Base-by-base conservation (phyloP, 2,113 vertebrate genomes). In the Tragelaphus imberbis region DNA sequence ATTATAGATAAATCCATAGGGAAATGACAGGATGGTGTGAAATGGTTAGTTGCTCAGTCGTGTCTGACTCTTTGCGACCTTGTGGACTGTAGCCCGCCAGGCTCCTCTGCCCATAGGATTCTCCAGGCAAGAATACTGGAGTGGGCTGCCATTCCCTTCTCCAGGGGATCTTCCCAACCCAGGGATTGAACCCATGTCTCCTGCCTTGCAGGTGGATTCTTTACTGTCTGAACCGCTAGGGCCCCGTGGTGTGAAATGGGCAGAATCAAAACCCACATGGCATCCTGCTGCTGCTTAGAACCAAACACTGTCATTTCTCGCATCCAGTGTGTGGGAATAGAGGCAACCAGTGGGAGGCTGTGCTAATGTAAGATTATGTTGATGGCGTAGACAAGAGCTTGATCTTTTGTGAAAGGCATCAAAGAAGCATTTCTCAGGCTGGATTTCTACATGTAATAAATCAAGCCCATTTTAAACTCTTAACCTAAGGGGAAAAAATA, bases 391-490 rank as follows among this genome's bases (percentile, higher is more conserved):
- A 89, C 61, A 96, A 90, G 87, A 82, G 44, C 15, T 80, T 85
- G 4, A 14, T 91, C 61, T 87, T 81, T 85, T 27, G 13, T 58
- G 75, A 25, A 3, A 61, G 19, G n/a, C 14, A 15, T 27, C 40
- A 71, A 28, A 92, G 36, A 51, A 87, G 33, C 6, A 88, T 85
- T 75, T 87, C 28, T 51, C n/a, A 75, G 44, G 28, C 63, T 88
- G 53, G 27, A 49, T 17, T 85, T 85, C 56, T 88, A 17, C 71
- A 47, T n/a, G n/a, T 36, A 77, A 33, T 81, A 71, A 92, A 95
- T 65, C 93, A 84, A 36, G 44, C 40, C 21, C n/a, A 88, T 86
- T 93, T 96, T 95, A 95, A 96, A 55, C 49, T 85, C 33, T 79
- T 88, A 94, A 68, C 75, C 23, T 84, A 68, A 75, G 51, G 71